Evolutionary conservation across 2,797 vertebrate species (phyloP).

Genomic region (Esox lucius): DNA sequence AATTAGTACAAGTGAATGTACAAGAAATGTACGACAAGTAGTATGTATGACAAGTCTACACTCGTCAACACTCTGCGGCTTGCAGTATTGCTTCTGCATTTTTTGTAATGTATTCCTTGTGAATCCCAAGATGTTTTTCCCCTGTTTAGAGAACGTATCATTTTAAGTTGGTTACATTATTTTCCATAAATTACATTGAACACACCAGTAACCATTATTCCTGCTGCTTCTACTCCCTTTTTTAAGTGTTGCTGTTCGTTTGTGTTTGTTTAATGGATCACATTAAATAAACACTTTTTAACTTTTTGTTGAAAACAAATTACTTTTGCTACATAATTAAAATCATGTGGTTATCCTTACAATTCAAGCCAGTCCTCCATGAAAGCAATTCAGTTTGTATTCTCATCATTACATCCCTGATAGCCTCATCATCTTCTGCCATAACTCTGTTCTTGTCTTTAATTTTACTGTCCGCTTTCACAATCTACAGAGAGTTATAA

Average conservation of each 20-base stretch:
- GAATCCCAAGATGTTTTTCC: neutral
- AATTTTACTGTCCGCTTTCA: slow-evolving; percentile 70
- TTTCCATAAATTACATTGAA: neutral
- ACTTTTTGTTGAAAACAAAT: neutral
- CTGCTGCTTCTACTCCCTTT: neutral
- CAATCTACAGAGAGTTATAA: slow-evolving; percentile 63
- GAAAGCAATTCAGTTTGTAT: slow-evolving; percentile 1
- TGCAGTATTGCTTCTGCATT: neutral
- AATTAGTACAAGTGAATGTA: neutral
- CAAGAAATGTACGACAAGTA: too few relatives aligned
- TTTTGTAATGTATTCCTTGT: neutral
- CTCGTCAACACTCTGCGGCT: neutral
- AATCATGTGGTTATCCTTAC: neutral
- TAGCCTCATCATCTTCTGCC: slow-evolving; percentile 65
- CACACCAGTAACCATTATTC: neutral
- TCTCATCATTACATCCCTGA: slow-evolving; percentile 1
- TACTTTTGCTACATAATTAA: neutral
- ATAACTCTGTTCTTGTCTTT: slow-evolving; percentile 60
- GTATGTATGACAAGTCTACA: neutral
- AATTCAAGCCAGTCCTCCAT: neutral
- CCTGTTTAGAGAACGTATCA: neutral
- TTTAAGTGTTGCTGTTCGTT: neutral
- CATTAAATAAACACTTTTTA: neutral
- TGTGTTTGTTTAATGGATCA: neutral
- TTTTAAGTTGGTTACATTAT: neutral